Conservation (phyloP, 2,888 invertebrate genomes). For the Andrena bicolor region DNA sequence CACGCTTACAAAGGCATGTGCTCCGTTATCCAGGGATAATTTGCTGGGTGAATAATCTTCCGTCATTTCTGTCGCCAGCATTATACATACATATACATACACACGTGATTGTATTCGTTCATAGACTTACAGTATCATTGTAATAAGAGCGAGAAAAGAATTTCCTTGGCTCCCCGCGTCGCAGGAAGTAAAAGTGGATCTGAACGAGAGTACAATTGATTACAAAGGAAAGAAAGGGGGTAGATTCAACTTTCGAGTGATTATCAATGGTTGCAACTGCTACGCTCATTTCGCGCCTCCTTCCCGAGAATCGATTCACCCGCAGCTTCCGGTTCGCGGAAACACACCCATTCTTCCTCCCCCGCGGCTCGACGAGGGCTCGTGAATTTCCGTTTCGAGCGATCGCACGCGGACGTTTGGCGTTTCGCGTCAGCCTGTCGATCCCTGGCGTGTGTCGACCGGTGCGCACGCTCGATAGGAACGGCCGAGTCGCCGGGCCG, state of each 20-base stretch:
- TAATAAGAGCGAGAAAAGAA: constrained; percentile 21
- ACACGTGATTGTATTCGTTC: constrained; percentile 4
- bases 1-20: not conserved
- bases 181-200: not conserved
- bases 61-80: constrained; percentile 18
- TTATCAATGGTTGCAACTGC: constrained; percentile 71
- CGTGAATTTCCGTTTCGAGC: constrained; percentile 7
- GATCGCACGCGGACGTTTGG: constrained; percentile 12
- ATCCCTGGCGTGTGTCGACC: not conserved
- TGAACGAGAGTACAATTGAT: not conserved
- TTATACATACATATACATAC: constrained; percentile 12
- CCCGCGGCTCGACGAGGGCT: not conserved
- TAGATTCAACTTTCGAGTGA: constrained; percentile 72
- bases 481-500: constrained; percentile 22
- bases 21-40: not conserved
- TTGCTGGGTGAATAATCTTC: constrained; percentile 11
- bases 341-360: not conserved
- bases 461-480: constrained; percentile 10
- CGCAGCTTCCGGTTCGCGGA: not conserved
- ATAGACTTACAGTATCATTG: constrained; percentile 14
- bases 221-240: constrained; percentile 11
- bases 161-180: not conserved
- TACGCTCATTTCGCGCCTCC: constrained; percentile 11
- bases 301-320: constrained; percentile 30
- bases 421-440: constrained; percentile 3